A percentile compares a stretch with the other conserved stretches of the same genome.
Evolutionary conservation across 2,113 vertebrate species (phyloP).

Genomic region (Eclectus roratus): DNA sequence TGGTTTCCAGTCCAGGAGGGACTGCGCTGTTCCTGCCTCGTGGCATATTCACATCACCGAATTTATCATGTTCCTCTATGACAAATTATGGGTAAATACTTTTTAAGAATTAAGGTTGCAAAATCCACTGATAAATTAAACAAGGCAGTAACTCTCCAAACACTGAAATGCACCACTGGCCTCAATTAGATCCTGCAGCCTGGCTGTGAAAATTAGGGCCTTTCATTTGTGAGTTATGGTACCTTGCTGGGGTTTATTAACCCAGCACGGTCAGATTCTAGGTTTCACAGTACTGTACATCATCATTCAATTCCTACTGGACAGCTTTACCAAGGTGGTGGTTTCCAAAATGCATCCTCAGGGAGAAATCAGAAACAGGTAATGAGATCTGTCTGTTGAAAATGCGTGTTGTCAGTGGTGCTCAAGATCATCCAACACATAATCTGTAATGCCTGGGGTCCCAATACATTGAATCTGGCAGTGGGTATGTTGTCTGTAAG

Average conservation of each 20-base stretch:
- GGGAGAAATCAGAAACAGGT: not conserved
- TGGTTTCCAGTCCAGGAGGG: not conserved
- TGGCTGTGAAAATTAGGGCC: slow-evolving; percentile 57
- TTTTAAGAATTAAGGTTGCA: not conserved
- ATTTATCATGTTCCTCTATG: not conserved
- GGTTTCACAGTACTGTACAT: not conserved
- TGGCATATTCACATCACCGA: rapidly evolving
- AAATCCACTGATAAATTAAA: not conserved
- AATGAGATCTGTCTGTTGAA: not conserved
- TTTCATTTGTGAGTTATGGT: slow-evolving; percentile 40
- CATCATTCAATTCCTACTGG: not conserved
- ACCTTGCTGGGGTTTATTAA: slow-evolving; percentile 34
- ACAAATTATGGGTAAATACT: not conserved
- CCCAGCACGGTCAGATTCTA: not conserved
- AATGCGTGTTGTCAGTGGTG: rapidly evolving
- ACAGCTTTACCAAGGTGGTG: not conserved
- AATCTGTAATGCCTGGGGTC: not conserved
- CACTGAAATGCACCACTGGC: slow-evolving; percentile 18
- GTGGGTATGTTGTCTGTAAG: not conserved
- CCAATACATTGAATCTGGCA: rapidly evolving
- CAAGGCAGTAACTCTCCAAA: not conserved
- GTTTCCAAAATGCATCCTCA: not conserved
- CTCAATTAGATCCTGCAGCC: slow-evolving; percentile 50
- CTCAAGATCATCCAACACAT: not conserved
- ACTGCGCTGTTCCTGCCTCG: rapidly evolving